Percentiles rank a stretch among this genome's conserved stretches.
Conservation (phyloP, 2,113 vertebrate genomes). For the Gracilinanus agilis region DNA sequence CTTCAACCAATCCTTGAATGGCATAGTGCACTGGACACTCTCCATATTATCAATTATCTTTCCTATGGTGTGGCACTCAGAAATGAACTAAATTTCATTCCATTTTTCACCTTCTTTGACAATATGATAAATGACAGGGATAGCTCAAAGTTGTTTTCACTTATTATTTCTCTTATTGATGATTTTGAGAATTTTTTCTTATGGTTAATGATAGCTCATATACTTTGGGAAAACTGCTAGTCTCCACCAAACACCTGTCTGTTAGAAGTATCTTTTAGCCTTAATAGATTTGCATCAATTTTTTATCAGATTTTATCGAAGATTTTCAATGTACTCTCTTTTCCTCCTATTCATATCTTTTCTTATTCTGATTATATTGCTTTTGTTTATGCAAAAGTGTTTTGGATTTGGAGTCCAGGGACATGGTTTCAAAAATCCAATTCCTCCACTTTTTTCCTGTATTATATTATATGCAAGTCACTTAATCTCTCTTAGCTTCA, state of each 20-base stretch:
- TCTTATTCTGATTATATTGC: neutral
- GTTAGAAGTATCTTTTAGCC: neutral
- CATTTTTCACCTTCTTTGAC: neutral
- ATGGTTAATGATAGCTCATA: neutral
- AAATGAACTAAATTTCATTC: neutral
- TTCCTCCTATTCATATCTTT: neutral
- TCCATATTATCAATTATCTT: neutral
- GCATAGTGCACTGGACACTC: neutral
- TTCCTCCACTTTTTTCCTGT: neutral
- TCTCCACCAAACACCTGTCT: neutral
- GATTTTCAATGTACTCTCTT: neutral
- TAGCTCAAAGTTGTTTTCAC: neutral
- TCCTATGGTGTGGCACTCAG: neutral
- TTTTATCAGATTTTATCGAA: neutral
- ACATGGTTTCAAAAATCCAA: neutral
- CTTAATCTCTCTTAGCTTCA: neutral
- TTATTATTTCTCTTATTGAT: neutral
- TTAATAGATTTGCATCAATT: neutral
- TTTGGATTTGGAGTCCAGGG: constrained; percentile 17
- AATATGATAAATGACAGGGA: neutral
- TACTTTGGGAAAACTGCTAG: neutral
- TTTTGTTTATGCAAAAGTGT: constrained; percentile 19
- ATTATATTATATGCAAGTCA: constrained; percentile 10
- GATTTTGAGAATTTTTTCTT: neutral
- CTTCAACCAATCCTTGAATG: too few relatives aligned